Conservation (phyloP, 2,113 vertebrate species). For the Ciconia boyciana region DNA sequence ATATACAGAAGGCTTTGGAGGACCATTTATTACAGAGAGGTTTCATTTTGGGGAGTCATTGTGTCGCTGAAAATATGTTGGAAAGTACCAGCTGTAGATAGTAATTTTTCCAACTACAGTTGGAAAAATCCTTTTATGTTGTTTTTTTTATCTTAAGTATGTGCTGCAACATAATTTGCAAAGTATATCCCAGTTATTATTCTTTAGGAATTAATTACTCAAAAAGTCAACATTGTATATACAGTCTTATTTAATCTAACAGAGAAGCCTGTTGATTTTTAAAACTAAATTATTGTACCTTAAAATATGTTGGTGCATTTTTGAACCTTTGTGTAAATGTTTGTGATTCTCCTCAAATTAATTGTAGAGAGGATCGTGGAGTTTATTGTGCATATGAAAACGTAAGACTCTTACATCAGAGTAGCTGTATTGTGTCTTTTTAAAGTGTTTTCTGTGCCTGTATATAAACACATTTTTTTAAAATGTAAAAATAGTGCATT, state of each 20-base stretch:
- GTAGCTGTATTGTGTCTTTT: background rate
- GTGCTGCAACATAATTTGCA: background rate
- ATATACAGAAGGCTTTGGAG: background rate
- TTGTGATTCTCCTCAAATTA: background rate
- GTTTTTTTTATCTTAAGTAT: background rate
- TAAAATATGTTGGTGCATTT: background rate
- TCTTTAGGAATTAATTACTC: background rate
- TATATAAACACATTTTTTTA: background rate
- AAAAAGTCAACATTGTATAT: background rate
- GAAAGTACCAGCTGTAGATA: background rate
- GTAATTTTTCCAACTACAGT: background rate
- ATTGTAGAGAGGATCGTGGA: background rate
- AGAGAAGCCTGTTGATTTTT: background rate
- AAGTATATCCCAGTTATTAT: background rate
- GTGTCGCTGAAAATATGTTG: background rate
- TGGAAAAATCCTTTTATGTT: background rate
- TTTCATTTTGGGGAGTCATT: background rate
- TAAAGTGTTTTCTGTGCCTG: background rate
- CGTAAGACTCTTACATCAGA: background rate
- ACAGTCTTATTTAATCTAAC: background rate
- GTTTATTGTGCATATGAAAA: background rate
- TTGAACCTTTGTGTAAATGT: background rate
- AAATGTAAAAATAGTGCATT: background rate
- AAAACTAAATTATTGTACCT: background rate
- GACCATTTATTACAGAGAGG: background rate